Evolutionary conservation across 2,797 vertebrate species (phyloP).

Genomic region (Acrossocheilus fasciatus): DNA sequence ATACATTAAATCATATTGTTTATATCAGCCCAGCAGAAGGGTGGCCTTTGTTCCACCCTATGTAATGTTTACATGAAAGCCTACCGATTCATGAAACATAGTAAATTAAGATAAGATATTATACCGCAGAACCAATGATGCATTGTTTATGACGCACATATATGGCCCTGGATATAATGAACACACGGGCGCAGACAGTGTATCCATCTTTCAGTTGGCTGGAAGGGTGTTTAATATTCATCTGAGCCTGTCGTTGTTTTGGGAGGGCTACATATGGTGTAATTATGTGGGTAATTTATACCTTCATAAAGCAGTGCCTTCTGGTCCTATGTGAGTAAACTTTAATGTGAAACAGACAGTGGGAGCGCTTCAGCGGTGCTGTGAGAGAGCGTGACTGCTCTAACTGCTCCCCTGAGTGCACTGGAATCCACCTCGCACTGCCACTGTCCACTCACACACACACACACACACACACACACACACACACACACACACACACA

Average conservation of each 20-base stretch:
- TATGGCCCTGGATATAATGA: slow-evolving; percentile 26
- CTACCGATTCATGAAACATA: slow-evolving; percentile 52
- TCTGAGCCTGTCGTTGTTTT: slow-evolving; percentile 76
- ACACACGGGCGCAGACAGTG: slow-evolving; percentile 30
- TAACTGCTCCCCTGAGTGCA: slow-evolving; percentile 69
- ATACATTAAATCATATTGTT: slow-evolving; percentile 53
- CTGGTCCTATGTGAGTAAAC: slow-evolving; percentile 71
- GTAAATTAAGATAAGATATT: slow-evolving; percentile 48
- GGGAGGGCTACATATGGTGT: slow-evolving; percentile 77
- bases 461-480: slow-evolving; percentile 24
- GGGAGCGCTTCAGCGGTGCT: slow-evolving; percentile 67
- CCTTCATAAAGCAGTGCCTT: slow-evolving; percentile 77
- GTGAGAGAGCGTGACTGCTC: slow-evolving; percentile 70
- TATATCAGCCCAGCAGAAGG: slow-evolving; percentile 37
- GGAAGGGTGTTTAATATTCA: slow-evolving; percentile 76
- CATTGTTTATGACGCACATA: slow-evolving; percentile 53
- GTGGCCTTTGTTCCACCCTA: slow-evolving; percentile 38
- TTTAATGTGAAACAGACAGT: slow-evolving; percentile 78
- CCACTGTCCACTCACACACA: slow-evolving; percentile 55
- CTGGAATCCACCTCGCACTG: slow-evolving; percentile 63
- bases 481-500: slow-evolving; percentile 13
- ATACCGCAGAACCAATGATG: slow-evolving; percentile 42
- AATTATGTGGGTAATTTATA: slow-evolving; percentile 80
- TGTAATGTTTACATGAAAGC: slow-evolving; percentile 52
- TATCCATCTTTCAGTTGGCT: slow-evolving; percentile 61